Base-by-base conservation (phyloP, 2,113 vertebrate genomes). In the Gavialis gangeticus region DNA sequence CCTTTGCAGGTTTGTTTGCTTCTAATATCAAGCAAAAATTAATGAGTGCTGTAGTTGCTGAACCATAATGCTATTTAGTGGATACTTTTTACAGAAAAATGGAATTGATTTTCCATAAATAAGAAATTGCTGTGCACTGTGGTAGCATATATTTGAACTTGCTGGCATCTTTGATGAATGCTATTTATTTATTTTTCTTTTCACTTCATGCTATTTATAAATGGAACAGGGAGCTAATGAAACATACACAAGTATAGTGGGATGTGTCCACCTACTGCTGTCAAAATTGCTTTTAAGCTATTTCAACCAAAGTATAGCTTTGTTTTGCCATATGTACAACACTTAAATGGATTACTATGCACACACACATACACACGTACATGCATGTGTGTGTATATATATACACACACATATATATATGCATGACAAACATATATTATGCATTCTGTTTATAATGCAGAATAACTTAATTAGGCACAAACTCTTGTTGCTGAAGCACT, bases 11-110 rank as follows among this genome's bases (percentile, higher is more conserved):
- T 57, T 90, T 87, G 11, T 80, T 96, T 93, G 2, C 28, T 75
- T 83, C 22, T 69, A 82, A 81, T 30, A 19, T 80, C 75, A 95
- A 88, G 22, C n/a, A 79, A 88, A 96, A 96, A 85, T 66, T 92
- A 93, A 57, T 79, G 58, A 94, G 59, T 58, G 14, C 1, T 80
- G 7, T 5, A 90, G 28, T 75, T 89, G 21, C 27, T 85, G 34
- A 69, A 82, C 30, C 37, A 37, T 80, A 87, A 94, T 87, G 82
- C 30, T 10, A 85, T 62, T 95, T 96, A 56, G 54, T 86, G 24
- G 21, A 56, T 89, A 27, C 5, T 64, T 95, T 85, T 71, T 67
- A 92, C 46, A 34, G 22, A 87, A 87, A 46, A 6, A 30, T 3
- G 17, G 57, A 75, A 91, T 88, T 54, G 59, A 85, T 93, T 96